Conservation (phyloP, 2,888 invertebrate genomes). For the Caenorhabditis plicata region DNA sequence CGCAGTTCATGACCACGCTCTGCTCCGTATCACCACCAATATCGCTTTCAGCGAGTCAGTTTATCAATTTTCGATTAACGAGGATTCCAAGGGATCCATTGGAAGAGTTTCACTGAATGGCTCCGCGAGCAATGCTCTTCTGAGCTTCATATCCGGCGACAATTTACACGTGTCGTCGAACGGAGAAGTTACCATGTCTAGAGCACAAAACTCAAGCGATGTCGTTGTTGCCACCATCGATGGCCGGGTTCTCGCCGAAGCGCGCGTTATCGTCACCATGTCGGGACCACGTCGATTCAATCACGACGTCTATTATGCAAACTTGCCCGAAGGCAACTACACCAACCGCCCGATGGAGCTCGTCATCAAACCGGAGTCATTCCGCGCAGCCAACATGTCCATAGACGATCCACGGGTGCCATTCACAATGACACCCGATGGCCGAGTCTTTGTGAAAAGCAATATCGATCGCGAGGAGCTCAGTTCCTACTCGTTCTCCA, state of each 20-base stretch:
- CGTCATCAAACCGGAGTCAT: constrained; percentile 40
- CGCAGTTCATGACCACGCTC: no score
- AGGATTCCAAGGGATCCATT: no score
- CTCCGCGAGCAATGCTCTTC: no score
- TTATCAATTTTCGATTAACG: no score
- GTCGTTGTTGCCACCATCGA: constrained; percentile 27
- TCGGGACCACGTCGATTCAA: constrained; percentile 19
- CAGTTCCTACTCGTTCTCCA: constrained; percentile 40
- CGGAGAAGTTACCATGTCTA: constrained; percentile 24
- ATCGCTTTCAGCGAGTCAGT: no score
- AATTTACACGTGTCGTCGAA: constrained; percentile 22
- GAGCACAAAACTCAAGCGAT: constrained; percentile 18
- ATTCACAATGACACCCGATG: constrained; percentile 22
- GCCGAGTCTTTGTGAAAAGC: constrained; percentile 52
- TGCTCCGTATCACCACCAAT: no score
- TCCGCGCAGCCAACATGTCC: constrained; percentile 23
- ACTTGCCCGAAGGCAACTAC: constrained; percentile 54
- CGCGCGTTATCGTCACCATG: constrained; percentile 22
- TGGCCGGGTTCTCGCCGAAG: constrained; percentile 20
- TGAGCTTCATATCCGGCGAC: constrained; percentile 18
- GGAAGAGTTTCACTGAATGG: no score
- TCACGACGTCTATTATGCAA: constrained; percentile 24
- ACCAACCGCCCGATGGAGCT: constrained; percentile 48
- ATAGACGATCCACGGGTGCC: constrained; percentile 9
- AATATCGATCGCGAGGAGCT: constrained; percentile 55